Base-by-base conservation (phyloP, 2,888 invertebrate species). In the Clitarchus hookeri region DNA sequence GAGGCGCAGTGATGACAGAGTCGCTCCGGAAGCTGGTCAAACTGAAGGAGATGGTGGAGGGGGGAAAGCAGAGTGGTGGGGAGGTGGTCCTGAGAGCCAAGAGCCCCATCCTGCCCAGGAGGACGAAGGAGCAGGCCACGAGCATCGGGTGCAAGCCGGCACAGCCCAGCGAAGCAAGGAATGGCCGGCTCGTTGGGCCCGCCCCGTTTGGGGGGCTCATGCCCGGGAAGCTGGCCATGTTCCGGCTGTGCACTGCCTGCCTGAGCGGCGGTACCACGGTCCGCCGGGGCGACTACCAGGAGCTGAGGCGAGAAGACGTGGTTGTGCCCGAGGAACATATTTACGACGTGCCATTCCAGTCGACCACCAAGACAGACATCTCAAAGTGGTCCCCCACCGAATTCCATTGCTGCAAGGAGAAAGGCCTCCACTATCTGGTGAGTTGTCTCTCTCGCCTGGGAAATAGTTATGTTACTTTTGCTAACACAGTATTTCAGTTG, bases 291-390 rank as follows among this genome's bases (percentile, higher is more conserved):
- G 65, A 65, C 23, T 65, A 65, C 65, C 65, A 65, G 65, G 65
- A 65, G 65, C 65, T 65, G 65, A n/a, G 65, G 3, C 19, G 65
- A 8, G 65, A 13, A 8, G 36, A 36, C 65, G 23, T n/a, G 23
- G 65, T n/a, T 8, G 65, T n/a, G 0, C 65, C 65, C 65, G 23
- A 65, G 8, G 65, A 65, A n/a, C 65, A 65, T 19, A 65, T 65
- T 19, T 65, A 65, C n/a, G 65, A 65, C 65, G 65, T 65, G 65
- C 65, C 65, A n/a, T 65, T 65, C 65, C 65, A 65, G 65, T n/a
- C 65, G 2, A 1, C 13, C 65, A n/a, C 65, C 65, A 65, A 65
- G 65, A 6, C 19, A 23, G 23, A 65, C 65, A 65, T n/a, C 65
- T 8, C 19, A n/a, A 11, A 65, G 65, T 65, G 65, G 48, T 16